Evolutionary conservation across 2,113 vertebrate genomes (phyloP).

Genomic region (Plecturocebus donacophilus): DNA sequence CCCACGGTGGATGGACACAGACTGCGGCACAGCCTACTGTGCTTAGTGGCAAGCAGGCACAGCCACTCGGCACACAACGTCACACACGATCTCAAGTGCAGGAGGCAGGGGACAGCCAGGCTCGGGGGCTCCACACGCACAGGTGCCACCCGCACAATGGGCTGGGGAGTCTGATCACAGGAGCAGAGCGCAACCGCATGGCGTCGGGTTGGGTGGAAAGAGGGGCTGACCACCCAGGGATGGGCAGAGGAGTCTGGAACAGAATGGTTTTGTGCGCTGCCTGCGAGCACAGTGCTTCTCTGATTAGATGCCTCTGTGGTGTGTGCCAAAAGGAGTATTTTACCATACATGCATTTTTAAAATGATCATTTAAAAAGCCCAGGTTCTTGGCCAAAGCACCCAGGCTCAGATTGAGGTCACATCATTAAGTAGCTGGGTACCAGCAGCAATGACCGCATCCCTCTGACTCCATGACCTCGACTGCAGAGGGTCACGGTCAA

Average conservation of each 20-base stretch:
- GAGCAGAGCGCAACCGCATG: neutral
- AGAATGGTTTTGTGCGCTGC: fast-evolving
- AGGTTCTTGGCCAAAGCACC: neutral
- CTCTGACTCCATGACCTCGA: too few species aligned
- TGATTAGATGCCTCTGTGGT: fast-evolving
- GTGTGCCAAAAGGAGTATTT: neutral
- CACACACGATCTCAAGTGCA: fast-evolving
- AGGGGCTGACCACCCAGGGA: too few species aligned
- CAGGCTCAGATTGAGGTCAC: neutral
- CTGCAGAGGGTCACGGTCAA: neutral
- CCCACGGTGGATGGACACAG: fast-evolving
- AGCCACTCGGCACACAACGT: fast-evolving
- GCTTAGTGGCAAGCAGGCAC: neutral
- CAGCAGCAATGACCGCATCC: neutral
- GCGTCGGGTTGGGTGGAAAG: fast-evolving
- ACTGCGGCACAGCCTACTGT: neutral
- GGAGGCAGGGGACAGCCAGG: neutral
- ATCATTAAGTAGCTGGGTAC: neutral
- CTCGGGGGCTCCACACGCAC: neutral
- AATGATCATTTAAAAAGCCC: neutral
- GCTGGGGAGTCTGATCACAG: neutral
- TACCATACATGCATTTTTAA: neutral
- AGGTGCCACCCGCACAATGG: neutral
- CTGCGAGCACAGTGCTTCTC: fast-evolving
- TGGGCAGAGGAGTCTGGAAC: neutral